Evolutionary conservation across 2,797 vertebrate species (phyloP).

Genomic region (Huso huso): DNA sequence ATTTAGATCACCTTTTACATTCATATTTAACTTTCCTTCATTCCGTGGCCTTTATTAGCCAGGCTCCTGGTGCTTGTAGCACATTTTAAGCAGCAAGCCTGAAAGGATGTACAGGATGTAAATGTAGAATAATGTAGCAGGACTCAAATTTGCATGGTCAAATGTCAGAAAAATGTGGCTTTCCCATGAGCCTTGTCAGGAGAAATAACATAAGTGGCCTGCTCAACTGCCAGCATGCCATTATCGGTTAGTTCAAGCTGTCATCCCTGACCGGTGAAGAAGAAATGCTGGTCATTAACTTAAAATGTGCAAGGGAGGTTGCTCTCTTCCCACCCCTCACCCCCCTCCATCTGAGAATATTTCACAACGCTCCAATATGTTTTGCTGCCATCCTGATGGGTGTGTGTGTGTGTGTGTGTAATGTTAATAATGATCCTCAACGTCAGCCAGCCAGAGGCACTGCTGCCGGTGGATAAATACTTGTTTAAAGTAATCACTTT

Average conservation of each 20-base stretch:
- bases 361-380: slow-evolving; percentile 52
- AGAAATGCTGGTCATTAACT: slow-evolving; percentile 91
- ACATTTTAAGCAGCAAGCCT: slow-evolving; percentile 72
- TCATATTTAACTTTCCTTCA: slow-evolving; percentile 71
- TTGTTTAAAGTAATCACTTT: slow-evolving; percentile 77
- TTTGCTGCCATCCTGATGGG: slow-evolving; percentile 50
- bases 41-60: slow-evolving; percentile 77
- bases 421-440: slow-evolving; percentile 40
- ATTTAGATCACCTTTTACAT: slow-evolving; percentile 66
- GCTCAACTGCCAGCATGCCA: slow-evolving; percentile 88
- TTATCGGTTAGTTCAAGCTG: slow-evolving; percentile 93
- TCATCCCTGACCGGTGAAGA: slow-evolving; percentile 82
- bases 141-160: slow-evolving; percentile 99
- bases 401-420: slow-evolving; percentile 29
- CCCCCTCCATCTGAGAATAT: slow-evolving; percentile 64
- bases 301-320: slow-evolving; percentile 63
- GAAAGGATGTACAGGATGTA: slow-evolving; percentile 88
- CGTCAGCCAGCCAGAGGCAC: slow-evolving; percentile 44
- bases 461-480: slow-evolving; percentile 67
- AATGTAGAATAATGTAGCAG: slow-evolving; percentile 99
- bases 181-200: slow-evolving; percentile 96
- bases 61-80: slow-evolving; percentile 69
- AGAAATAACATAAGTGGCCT: slow-evolving; percentile 91
- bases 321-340: slow-evolving; percentile 48
- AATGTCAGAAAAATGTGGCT: slow-evolving; percentile 99